Percentiles rank a stretch among this genome's conserved stretches.
These are phyloP conservation scores for Drosophila eugracilis DNA, from an alignment of 1,140 invertebrate genomes.

Conservation along the genomic window DNA sequence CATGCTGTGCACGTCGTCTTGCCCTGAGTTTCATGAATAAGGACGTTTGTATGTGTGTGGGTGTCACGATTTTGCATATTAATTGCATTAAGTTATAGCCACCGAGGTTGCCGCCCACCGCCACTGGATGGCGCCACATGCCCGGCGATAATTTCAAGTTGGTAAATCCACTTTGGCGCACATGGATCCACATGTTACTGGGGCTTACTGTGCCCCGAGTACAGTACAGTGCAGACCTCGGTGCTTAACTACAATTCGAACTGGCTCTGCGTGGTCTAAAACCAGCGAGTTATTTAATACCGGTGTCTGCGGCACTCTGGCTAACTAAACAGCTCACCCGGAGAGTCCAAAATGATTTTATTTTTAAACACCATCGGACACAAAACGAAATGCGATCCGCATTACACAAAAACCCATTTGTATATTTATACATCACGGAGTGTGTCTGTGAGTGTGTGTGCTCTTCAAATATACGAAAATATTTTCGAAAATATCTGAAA, in stretches of 20 bases:
- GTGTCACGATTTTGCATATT: conserved; percentile 84
- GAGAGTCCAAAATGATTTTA: conserved; percentile 37
- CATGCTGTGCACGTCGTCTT: conserved; percentile 61
- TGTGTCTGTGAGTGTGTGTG: too few species aligned
- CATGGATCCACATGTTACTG: conserved; percentile 72
- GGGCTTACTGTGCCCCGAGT: conserved; percentile 67
- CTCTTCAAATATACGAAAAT: conserved; percentile 30
- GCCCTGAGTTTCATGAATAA: conserved; percentile 1
- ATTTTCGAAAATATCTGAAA: conserved; percentile 59
- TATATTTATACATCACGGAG: conserved; percentile 11
- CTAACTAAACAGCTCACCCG: conserved; percentile 10
- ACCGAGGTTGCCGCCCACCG: conserved; percentile 31
- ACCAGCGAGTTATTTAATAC: conserved; percentile 28
- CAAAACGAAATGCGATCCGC: conserved; percentile 43
- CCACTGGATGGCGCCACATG: conserved; percentile 69
- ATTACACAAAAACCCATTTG: conserved; percentile 25
- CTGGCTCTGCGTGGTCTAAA: conserved; percentile 39
- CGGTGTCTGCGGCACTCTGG: not conserved
- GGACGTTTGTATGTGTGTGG: not conserved
- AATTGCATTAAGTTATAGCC: conserved; percentile 84
- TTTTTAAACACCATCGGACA: conserved; percentile 45
- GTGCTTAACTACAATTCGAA: conserved; percentile 69
- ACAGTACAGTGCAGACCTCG: too few species aligned
- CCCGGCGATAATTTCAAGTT: conserved; percentile 79
- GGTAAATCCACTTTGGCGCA: conserved; percentile 81